Evolutionary conservation across 2,797 vertebrate genomes (phyloP).

Genomic region (Psittacula echo): DNA sequence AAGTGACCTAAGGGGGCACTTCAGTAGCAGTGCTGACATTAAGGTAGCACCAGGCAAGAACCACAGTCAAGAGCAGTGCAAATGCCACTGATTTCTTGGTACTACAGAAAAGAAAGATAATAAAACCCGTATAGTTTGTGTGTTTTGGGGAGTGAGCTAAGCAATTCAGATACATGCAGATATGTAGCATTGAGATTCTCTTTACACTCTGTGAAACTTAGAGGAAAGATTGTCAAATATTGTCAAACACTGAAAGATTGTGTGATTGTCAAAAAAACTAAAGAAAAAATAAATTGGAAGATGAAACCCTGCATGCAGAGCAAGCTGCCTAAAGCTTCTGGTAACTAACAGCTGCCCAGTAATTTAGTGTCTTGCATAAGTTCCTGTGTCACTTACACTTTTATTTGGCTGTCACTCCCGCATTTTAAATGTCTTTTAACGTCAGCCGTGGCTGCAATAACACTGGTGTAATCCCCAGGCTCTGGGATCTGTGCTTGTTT

Average conservation of each 20-base stretch:
- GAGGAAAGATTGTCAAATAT: not conserved
- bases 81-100: not conserved
- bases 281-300: not conserved
- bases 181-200: not conserved
- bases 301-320: not conserved
- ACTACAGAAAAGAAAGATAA: not conserved
- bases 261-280: not conserved
- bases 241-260: not conserved
- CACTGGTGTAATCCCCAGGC: not conserved
- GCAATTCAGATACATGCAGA: not conserved
- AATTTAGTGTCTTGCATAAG: not conserved
- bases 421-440: not conserved
- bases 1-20: not conserved
- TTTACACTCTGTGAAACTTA: not conserved
- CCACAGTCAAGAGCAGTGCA: not conserved
- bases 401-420: not conserved
- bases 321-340: not conserved
- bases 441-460: not conserved
- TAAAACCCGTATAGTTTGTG: not conserved
- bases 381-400: not conserved
- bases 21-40: not conserved
- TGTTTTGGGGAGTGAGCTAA: not conserved
- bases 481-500: not conserved
- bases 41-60: not conserved
- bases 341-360: not conserved